Conservation (phyloP, 2,888 invertebrate genomes). For the Parnassius smintheus region DNA sequence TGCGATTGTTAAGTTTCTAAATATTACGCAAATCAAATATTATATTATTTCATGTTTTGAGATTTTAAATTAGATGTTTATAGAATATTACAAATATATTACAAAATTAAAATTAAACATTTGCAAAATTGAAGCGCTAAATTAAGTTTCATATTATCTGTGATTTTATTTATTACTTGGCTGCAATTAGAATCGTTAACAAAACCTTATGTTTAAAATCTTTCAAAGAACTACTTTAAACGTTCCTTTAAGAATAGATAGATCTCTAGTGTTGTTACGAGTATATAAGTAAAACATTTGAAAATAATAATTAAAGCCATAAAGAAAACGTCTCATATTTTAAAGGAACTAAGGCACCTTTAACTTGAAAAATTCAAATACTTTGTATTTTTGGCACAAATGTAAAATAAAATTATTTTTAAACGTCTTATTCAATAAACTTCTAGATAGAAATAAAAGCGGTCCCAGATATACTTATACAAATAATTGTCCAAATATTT, state of each 20-base stretch:
- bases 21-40: conserved; percentile 66
- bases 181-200: conserved; percentile 48
- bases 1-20: conserved; percentile 71
- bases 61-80: conserved; percentile 57
- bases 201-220: conserved; percentile 32
- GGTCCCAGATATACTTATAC: too few relatives aligned
- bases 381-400: too few relatives aligned
- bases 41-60: conserved; percentile 56
- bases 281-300: conserved; percentile 30
- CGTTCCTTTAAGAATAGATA: conserved; percentile 79
- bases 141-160: conserved; percentile 71
- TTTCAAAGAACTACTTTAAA: conserved; percentile 72
- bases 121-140: conserved; percentile 60
- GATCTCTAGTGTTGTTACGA: conserved; percentile 75
- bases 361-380: too few relatives aligned
- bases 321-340: too few relatives aligned
- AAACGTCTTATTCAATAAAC: too few relatives aligned
- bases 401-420: too few relatives aligned
- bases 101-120: conserved; percentile 29
- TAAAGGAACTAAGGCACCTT: too few relatives aligned
- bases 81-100: conserved; percentile 34
- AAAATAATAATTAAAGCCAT: background rate
- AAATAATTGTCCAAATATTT: too few relatives aligned
- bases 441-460: too few relatives aligned
- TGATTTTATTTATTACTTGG: conserved; percentile 78